Evolutionary conservation across 2,113 vertebrate genomes (phyloP), one percentile per base, ranked within the genome.

Genomic region (Lonchura striata): DNA sequence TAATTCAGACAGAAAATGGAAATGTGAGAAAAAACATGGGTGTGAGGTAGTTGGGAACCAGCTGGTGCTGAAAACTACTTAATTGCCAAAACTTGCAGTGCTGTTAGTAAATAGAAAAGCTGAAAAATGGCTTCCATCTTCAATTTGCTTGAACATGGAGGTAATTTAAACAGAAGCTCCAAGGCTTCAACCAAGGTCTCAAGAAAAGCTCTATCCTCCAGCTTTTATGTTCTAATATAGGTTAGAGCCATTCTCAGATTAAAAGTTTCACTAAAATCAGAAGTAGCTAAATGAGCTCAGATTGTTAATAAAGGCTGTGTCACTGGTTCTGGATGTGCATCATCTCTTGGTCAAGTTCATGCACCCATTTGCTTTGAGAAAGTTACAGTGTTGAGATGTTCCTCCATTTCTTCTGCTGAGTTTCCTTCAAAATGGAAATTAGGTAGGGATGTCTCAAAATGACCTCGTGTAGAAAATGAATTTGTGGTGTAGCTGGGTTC

Each of bases 1-100:
- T 71, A 95, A 94, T 95, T 95, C 74, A 88, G 79, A 95, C 91
- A 66, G 91, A 93, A 97, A 94, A 95, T 85, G 83, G 95, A 96
- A 92, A 94, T 86, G 92, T 93, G 95, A 95, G 90, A 93, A 97
- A 96, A 96, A 92, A 92, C 22, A 94, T 59, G 81, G 84, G 72
- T 78, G 90, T 94, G 88, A 97, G 69, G 74, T 82, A 54, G n/a
- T 53, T 92, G 79, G 92, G 84, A 89, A 61, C 53, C 35, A 84
- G 17, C 77, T 96, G 87, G 61, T 96, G 92, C 92, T 70, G 88
- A 31, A 76, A 93, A 53, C 46, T 92, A 28, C 42, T 72, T 65
- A 30, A 8, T 47, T 97, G 91, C 90, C 87, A 91, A 78, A 80
- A 54, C 64, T 42, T 79, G 35, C 14, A 50, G 33, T 80, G 59